Percentiles rank a stretch among this genome's conserved stretches.
Conservation (phyloP, 2,888 invertebrate species). For the Sarcophaga variegata region DNA sequence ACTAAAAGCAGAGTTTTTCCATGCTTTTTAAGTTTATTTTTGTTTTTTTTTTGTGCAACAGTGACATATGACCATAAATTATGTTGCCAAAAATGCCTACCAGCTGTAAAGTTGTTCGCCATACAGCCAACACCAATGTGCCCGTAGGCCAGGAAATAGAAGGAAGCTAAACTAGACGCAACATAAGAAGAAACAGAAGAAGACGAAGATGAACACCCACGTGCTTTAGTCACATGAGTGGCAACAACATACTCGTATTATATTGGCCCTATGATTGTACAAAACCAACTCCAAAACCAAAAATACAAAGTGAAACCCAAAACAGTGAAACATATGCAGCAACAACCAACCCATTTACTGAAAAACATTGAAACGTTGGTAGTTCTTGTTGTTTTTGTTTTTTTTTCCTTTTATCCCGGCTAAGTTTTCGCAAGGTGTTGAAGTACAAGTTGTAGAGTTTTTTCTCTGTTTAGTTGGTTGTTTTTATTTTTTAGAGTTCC, state of each 20-base stretch:
- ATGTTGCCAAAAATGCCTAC: slow-evolving; percentile 64
- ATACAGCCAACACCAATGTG: slow-evolving; percentile 26
- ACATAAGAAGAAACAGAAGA: slow-evolving; percentile 21
- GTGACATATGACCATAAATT: slow-evolving; percentile 68
- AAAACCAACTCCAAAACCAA: background rate
- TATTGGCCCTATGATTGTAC: slow-evolving; percentile 42
- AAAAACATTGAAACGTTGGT: slow-evolving; percentile 39
- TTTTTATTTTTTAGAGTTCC: background rate
- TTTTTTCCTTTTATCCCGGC: slow-evolving; percentile 1
- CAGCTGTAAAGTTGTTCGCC: slow-evolving; percentile 40
- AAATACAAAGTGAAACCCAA: background rate
- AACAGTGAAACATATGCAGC: slow-evolving; percentile 3
- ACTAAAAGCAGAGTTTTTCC: slow-evolving; percentile 15
- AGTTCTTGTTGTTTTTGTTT: slow-evolving; percentile 6
- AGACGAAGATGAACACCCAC: slow-evolving; percentile 58
- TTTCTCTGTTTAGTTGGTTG: background rate
- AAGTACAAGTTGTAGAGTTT: slow-evolving; percentile 49
- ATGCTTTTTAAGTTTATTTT: background rate
- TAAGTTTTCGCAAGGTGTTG: slow-evolving; percentile 63
- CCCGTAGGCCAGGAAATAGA: background rate
- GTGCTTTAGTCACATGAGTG: slow-evolving; percentile 38
- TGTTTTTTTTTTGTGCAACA: slow-evolving; percentile 5
- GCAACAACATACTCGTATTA: background rate
- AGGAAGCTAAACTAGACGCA: background rate
- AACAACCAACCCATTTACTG: slow-evolving; percentile 45